Percentiles rank a stretch among this genome's conserved stretches.
Conservation (phyloP, 2,113 vertebrate genomes). For the Galbula dea region DNA sequence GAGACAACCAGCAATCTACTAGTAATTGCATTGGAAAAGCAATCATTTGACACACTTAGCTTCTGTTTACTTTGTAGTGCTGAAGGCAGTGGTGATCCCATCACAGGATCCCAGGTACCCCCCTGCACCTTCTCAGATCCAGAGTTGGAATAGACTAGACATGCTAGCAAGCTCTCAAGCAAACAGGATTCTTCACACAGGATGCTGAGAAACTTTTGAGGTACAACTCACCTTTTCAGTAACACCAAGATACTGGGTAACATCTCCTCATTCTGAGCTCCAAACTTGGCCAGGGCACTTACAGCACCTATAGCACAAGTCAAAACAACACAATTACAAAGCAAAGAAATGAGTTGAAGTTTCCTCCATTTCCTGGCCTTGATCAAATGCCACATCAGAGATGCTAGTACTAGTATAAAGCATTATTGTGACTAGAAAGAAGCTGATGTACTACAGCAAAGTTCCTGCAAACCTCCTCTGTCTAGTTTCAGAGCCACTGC, state of each 20-base stretch:
- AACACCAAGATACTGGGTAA: slow-evolving; percentile 81
- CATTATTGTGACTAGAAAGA: not conserved
- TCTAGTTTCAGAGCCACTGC: not conserved
- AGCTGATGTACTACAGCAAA: not conserved
- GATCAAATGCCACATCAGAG: not conserved
- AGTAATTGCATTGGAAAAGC: not conserved
- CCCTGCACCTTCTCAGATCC: not conserved
- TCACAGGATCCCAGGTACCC: not conserved
- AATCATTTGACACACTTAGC: not conserved
- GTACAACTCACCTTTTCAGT: slow-evolving; percentile 72
- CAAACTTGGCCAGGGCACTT: slow-evolving; percentile 83
- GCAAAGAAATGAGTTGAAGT: not conserved
- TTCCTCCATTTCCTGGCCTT: not conserved
- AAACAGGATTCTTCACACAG: not conserved
- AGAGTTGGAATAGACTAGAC: not conserved
- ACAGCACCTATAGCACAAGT: slow-evolving; percentile 71
- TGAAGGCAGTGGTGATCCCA: not conserved
- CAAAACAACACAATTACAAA: not conserved
- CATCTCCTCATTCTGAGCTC: slow-evolving; percentile 84
- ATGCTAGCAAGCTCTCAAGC: not conserved
- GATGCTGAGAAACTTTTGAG: not conserved
- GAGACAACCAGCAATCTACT: not conserved
- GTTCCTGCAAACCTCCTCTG: not conserved
- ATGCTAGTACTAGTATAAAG: not conserved
- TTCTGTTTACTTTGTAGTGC: not conserved